A percentile compares a stretch with the other conserved stretches of the same genome.
These are phyloP conservation scores for Tortrix viridana DNA, from an alignment of 2,888 invertebrate genomes.

Conservation along the genomic window DNA sequence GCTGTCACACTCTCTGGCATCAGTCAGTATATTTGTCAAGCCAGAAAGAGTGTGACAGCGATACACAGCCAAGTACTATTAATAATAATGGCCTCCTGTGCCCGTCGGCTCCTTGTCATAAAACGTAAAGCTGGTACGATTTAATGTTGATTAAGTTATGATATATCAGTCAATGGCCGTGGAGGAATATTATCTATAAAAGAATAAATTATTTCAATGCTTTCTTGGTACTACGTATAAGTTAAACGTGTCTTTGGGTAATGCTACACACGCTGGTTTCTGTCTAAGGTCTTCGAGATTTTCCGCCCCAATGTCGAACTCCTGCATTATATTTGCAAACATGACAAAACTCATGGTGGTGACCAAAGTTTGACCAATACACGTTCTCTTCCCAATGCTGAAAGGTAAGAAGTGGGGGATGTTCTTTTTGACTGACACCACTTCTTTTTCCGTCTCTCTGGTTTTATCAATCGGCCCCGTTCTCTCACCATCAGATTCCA, in stretches of 20 bases:
- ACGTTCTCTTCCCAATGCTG: conserved; percentile 93
- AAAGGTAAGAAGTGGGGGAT: conserved; percentile 92
- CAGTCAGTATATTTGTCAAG: too few relatives aligned
- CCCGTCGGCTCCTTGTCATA: too few relatives aligned
- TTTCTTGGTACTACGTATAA: conserved; percentile 84
- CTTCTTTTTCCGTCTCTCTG: conserved; percentile 64
- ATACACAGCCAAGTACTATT: too few relatives aligned
- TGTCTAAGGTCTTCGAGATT: conserved; percentile 81
- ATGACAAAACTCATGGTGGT: conserved; percentile 90
- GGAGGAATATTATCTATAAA: conserved; percentile 46
- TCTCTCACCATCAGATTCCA: conserved; percentile 79
- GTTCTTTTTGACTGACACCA: conserved; percentile 76
- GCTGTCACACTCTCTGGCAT: too few relatives aligned
- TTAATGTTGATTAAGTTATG: too few relatives aligned
- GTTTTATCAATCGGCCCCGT: conserved; percentile 52
- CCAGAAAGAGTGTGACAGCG: too few relatives aligned
- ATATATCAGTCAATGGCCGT: conserved; percentile 14
- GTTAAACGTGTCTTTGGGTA: conserved; percentile 89
- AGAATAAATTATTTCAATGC: conserved; percentile 50
- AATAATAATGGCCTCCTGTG: too few relatives aligned
- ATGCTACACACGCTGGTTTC: conserved; percentile 88
- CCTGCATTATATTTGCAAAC: conserved; percentile 88
- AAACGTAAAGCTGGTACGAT: too few relatives aligned
- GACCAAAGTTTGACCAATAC: conserved; percentile 92
- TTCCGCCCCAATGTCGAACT: conserved; percentile 86